These are phyloP conservation scores for Sesamia inferens DNA, from an alignment of 2,888 invertebrate genomes.

Conservation along the genomic window DNA sequence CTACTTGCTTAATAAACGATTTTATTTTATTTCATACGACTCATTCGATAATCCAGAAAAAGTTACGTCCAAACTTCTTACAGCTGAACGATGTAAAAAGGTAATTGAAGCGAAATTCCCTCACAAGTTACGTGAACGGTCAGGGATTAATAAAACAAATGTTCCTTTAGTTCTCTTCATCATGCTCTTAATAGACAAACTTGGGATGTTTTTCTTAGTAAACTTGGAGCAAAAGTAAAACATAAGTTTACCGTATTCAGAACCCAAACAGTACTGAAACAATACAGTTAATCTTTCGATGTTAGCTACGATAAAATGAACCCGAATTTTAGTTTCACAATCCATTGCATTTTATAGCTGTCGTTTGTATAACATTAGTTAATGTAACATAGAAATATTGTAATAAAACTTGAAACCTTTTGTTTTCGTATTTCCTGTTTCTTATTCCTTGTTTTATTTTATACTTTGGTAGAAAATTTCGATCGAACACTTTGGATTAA, in stretches of 20 bases:
- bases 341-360: conserved; percentile 44
- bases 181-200: conserved; percentile 62
- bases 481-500: neutral
- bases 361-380: conserved; percentile 50
- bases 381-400: conserved; percentile 46
- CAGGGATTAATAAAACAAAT: conserved; percentile 62
- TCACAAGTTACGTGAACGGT: conserved; percentile 40
- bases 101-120: conserved; percentile 48
- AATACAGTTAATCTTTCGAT: conserved; percentile 49
- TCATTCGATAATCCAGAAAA: conserved; percentile 19
- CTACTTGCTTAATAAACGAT: too few species aligned
- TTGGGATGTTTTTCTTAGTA: conserved; percentile 59
- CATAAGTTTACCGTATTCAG: conserved; percentile 58
- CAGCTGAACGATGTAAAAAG: conserved; percentile 35
- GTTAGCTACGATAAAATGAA: conserved; percentile 47
- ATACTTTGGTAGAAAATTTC: too few species aligned
- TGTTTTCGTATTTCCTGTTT: conserved; percentile 15
- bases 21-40: too few species aligned
- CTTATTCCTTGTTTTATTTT: neutral
- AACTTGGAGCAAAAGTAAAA: conserved; percentile 56
- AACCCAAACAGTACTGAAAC: conserved; percentile 51
- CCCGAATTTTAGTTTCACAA: conserved; percentile 48
- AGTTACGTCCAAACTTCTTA: conserved; percentile 23
- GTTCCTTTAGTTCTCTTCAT: conserved; percentile 55
- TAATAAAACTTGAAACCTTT: conserved; percentile 24